Percentiles rank a stretch among this genome's conserved stretches.
phyloP scores from a whole-genome alignment of 2,888 invertebrate species.

The Leptinotarsa tumamoca region DNA sequence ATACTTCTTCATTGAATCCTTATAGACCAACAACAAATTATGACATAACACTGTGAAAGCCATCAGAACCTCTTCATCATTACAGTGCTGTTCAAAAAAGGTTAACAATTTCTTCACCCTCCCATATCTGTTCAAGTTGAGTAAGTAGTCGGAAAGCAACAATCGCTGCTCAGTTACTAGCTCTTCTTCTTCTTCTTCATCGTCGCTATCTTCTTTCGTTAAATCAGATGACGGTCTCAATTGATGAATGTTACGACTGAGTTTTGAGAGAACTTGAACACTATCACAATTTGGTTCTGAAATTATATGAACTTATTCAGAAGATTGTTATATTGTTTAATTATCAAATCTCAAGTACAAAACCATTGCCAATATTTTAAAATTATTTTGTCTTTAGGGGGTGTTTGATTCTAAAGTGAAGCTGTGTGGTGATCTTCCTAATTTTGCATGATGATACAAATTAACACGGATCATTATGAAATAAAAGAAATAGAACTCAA shows the following conservation, averaged over 20 bases:
- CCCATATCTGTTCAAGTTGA: slow-evolving; percentile 62
- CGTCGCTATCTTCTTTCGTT: slow-evolving; percentile 68
- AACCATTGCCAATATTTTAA: not conserved
- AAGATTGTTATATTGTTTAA: too few species aligned
- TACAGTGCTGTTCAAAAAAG: slow-evolving; percentile 65
- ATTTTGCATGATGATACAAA: too few species aligned
- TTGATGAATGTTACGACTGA: slow-evolving; percentile 63
- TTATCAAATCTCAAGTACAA: too few species aligned
- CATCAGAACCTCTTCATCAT: slow-evolving; percentile 60
- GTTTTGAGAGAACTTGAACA: slow-evolving; percentile 72
- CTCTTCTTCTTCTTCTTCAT: slow-evolving; percentile 70
- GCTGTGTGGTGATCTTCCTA: too few species aligned
- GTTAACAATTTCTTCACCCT: slow-evolving; percentile 67
- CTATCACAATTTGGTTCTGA: slow-evolving; percentile 68
- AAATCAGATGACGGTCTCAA: slow-evolving; percentile 63
- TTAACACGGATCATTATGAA: too few species aligned
- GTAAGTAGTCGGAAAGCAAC: slow-evolving; percentile 61
- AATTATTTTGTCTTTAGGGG: too few species aligned
- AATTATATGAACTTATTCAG: slow-evolving; percentile 47
- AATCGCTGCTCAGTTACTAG: slow-evolving; percentile 65
- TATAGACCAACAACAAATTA: slow-evolving; percentile 83
- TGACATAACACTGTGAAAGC: slow-evolving; percentile 77
- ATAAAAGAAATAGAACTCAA: too few species aligned
- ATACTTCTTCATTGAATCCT: slow-evolving; percentile 85
- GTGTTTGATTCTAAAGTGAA: too few species aligned